Percentiles rank a stretch among this genome's conserved stretches.
Evolutionary conservation across 2,888 invertebrate species (phyloP).

Genomic region (Biston betularia): DNA sequence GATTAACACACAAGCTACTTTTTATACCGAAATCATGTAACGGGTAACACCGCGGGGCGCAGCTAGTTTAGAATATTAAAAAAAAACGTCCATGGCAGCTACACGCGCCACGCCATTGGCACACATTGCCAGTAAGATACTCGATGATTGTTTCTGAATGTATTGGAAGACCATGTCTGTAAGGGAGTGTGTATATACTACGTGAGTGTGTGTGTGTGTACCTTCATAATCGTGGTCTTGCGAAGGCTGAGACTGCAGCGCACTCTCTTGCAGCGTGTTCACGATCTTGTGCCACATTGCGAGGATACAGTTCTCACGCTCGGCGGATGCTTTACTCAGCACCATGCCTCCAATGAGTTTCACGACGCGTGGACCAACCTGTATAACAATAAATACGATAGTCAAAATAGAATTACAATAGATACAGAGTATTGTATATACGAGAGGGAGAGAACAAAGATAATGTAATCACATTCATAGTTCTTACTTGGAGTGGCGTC

Average conservation of each 20-base stretch:
- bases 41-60: too few species aligned
- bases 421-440: too few species aligned
- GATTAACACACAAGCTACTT: too few species aligned
- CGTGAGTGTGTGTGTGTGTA: slow-evolving; percentile 51
- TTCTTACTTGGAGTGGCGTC: slow-evolving; percentile 75
- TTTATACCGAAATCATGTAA: too few species aligned
- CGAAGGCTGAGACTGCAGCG: slow-evolving; percentile 88
- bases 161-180: too few species aligned
- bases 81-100: too few species aligned
- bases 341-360: slow-evolving; percentile 92
- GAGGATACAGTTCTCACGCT: slow-evolving; percentile 95
- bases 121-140: too few species aligned
- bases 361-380: slow-evolving; percentile 91
- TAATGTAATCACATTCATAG: neutral
- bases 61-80: too few species aligned
- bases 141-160: too few species aligned
- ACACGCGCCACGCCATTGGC: too few species aligned
- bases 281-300: slow-evolving; percentile 97
- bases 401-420: neutral
- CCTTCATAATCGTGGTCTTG: slow-evolving; percentile 91
- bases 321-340: slow-evolving; percentile 91
- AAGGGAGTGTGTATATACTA: too few species aligned
- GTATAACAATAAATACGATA: slow-evolving; percentile 49
- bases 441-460: too few species aligned
- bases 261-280: slow-evolving; percentile 95